Percentiles rank a stretch among this genome's conserved stretches.
phyloP scores from a whole-genome alignment of 2,113 vertebrate species.

The Leptobrachium ailaonicum region DNA sequence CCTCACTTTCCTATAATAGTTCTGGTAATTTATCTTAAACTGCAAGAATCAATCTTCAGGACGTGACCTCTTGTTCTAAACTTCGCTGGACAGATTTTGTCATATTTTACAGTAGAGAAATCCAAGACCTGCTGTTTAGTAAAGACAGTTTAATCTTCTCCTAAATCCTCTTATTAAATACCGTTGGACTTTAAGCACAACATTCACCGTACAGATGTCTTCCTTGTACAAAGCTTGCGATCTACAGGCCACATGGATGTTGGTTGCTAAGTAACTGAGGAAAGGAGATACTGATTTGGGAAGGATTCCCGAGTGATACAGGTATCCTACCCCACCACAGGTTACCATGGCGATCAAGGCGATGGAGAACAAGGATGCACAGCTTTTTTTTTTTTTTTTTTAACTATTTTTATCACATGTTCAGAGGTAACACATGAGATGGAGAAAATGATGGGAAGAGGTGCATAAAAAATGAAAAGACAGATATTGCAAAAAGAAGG shows the following conservation, averaged over 20 bases:
- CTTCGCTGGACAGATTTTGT: too few species aligned
- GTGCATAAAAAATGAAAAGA: neutral
- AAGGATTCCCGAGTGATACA: constrained; percentile 47
- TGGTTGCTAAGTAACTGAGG: constrained; percentile 43
- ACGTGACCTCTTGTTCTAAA: too few species aligned
- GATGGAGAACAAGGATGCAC: constrained; percentile 32
- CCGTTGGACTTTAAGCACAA: neutral
- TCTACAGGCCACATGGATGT: constrained; percentile 20
- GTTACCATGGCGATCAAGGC: constrained; percentile 38
- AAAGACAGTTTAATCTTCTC: too few species aligned
- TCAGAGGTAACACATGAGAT: neutral
- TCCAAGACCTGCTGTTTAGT: too few species aligned
- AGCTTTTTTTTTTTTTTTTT: constrained; percentile 17
- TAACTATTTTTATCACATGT: constrained; percentile 30
- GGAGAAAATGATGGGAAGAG: neutral
- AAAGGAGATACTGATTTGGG: constrained; percentile 43
- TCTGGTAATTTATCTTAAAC: too few species aligned
- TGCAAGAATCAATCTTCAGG: too few species aligned
- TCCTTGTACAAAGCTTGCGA: constrained; percentile 27
- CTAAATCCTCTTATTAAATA: constrained; percentile 4
- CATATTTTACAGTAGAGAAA: too few species aligned
- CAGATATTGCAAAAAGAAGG: neutral
- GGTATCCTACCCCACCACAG: constrained; percentile 38
- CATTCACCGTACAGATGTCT: constrained; percentile 10
- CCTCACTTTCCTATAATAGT: too few species aligned